Evolutionary conservation across 2,797 vertebrate species (phyloP), one percentile per base, ranked within the genome.

Genomic region (Galaxias olidus): DNA sequence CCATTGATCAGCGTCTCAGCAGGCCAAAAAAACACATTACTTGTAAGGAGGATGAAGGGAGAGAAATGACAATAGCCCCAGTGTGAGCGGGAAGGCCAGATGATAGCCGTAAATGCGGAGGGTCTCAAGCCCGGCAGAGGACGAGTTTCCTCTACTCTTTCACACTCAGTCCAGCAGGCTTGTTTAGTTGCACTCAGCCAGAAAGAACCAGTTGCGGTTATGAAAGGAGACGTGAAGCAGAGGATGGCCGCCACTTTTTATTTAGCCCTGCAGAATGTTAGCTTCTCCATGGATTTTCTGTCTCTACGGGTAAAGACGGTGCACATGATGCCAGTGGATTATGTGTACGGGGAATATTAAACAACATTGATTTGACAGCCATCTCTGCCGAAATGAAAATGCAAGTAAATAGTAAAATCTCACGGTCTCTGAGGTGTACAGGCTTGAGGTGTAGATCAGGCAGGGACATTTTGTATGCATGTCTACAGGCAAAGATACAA

Each of bases 281-380:
- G 72, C 65, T 57, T 68, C 65, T 41, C 78, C 48, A n/a, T 61
- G 71, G 80, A 76, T 67, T 66, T 76, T 64, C 15, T 77, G 63
- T 74, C 79, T 81, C 83, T 83, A 76, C 83, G 84, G 79, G 84
- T 82, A 82, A 84, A 80, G 73, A 60, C 0, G 51, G 77, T 80
- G 71, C 79, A 79, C 70, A 74, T 58, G 74, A 79, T 73, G 77
- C 62, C 79, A 60, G 56, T 78, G 72, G 80, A 64, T 67, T 72
- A 41, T 13, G 73, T 72, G 78, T 76, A 71, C 48, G 40, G 81
- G 71, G 74, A 75, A 65, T 71, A 48, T n/a, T 63, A 52, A 60
- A 47, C 51, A 13, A 12, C 51, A 10, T 41, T 61, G 41, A 52
- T 15, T 62, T 52, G 49, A 53, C 40, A 47, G 10, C 46, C 42